These are phyloP conservation scores for Hartigia nigra DNA, from an alignment of 2,888 invertebrate species.

Conservation along the genomic window DNA sequence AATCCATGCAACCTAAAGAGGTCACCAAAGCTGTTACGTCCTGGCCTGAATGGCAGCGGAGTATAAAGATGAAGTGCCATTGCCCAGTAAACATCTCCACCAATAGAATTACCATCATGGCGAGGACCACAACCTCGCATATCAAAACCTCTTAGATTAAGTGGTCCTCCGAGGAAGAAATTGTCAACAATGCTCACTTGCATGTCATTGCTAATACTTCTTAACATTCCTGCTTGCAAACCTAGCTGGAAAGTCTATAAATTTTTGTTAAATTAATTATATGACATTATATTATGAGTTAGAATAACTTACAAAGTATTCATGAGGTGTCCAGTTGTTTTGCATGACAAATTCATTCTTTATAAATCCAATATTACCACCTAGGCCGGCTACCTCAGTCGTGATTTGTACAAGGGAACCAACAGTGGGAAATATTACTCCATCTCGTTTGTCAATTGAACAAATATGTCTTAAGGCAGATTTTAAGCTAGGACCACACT, in stretches of 20 bases:
- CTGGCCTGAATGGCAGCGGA: constrained; percentile 88
- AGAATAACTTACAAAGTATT: constrained; percentile 69
- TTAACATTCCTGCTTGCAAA: constrained; percentile 77
- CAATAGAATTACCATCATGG: constrained; percentile 79
- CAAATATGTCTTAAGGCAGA: constrained; percentile 86
- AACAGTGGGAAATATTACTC: constrained; percentile 80
- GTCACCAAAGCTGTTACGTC: constrained; percentile 82
- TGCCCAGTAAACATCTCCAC: constrained; percentile 87
- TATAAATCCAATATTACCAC: constrained; percentile 91
- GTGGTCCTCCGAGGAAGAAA: constrained; percentile 91
- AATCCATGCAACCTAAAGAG: constrained; percentile 91
- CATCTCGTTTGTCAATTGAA: constrained; percentile 83
- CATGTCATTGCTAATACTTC: constrained; percentile 72
- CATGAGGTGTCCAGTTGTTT: constrained; percentile 74
- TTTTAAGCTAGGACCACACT: constrained; percentile 90
- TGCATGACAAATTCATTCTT: constrained; percentile 84
- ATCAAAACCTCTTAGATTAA: constrained; percentile 88
- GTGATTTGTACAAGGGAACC: constrained; percentile 80
- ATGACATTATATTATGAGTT: not conserved
- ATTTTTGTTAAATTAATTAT: constrained; percentile 6
- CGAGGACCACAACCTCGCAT: constrained; percentile 90
- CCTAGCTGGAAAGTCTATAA: constrained; percentile 77
- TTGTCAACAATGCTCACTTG: constrained; percentile 76
- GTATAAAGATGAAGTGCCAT: constrained; percentile 88
- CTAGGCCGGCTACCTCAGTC: constrained; percentile 88